phyloP scores from a whole-genome alignment of 2,113 vertebrate species.

The Pyrgilauda ruficollis region DNA sequence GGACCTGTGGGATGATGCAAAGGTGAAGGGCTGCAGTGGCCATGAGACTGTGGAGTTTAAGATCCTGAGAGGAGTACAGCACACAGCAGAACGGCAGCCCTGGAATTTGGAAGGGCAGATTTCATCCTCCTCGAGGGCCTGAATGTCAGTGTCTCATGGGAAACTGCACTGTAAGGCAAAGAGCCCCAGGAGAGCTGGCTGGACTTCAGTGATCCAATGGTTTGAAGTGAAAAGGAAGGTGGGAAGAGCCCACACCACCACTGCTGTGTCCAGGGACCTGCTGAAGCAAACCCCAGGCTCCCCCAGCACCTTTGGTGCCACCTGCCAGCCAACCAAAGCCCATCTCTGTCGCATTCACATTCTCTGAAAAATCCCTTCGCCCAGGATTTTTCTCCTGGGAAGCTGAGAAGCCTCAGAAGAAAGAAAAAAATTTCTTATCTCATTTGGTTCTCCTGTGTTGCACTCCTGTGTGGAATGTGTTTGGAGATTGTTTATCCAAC shows the following conservation, averaged over 20 bases:
- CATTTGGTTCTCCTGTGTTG: no score
- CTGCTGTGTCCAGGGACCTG: background rate
- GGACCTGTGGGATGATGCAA: background rate
- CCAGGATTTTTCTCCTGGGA: no score
- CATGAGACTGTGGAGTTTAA: background rate
- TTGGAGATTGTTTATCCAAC: no score
- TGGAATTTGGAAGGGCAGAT: background rate
- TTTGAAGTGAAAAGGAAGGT: background rate
- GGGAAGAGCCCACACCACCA: background rate
- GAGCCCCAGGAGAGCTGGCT: background rate
- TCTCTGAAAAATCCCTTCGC: no score
- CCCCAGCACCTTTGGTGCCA: background rate
- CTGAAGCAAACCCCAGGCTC: background rate
- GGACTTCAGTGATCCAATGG: background rate
- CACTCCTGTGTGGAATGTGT: no score
- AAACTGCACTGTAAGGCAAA: background rate
- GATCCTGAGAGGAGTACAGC: background rate
- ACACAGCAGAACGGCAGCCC: background rate
- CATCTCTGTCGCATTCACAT: no score
- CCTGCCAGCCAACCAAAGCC: background rate
- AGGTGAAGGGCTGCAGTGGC: background rate
- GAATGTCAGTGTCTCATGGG: background rate
- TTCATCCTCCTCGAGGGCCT: background rate
- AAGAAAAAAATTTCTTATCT: no score
- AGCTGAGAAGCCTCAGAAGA: no score